Percentiles rank a stretch among this genome's conserved stretches.
Evolutionary conservation across 2,888 invertebrate genomes (phyloP).

Genomic region (Dasysyrphus tricinctus): DNA sequence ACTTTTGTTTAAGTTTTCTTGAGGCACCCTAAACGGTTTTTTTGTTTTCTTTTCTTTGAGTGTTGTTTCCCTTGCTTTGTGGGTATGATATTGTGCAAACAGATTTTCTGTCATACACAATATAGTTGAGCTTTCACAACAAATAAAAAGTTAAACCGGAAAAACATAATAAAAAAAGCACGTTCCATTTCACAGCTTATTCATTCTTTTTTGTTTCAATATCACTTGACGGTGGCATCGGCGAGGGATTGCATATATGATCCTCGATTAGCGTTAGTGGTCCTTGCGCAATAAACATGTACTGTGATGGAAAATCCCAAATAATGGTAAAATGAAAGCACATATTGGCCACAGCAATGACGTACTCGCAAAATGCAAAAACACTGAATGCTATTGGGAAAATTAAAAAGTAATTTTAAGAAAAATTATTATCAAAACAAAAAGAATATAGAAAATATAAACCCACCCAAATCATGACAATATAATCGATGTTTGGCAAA

Average conservation of each 20-base stretch:
- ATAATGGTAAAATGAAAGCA: conserved; percentile 95
- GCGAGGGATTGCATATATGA: conserved; percentile 51
- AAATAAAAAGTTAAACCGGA: conserved; percentile 1
- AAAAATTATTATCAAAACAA: conserved; percentile 12
- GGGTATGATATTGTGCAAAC: conserved; percentile 26
- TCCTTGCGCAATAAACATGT: conserved; percentile 88
- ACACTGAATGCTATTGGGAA: conserved; percentile 91
- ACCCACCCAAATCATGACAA: conserved; percentile 94
- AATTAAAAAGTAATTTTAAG: neutral
- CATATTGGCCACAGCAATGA: conserved; percentile 96
- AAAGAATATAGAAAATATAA: neutral
- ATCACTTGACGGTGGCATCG: conserved; percentile 4
- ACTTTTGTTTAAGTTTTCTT: conserved; percentile 37
- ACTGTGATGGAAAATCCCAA: conserved; percentile 93
- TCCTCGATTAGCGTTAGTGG: conserved; percentile 83
- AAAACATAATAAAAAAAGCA: conserved; percentile 12
- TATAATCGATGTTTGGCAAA: conserved; percentile 94
- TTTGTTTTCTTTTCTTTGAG: conserved; percentile 25
- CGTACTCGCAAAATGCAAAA: conserved; percentile 96
- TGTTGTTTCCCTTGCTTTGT: conserved; percentile 46
- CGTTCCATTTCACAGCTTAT: conserved; percentile 49
- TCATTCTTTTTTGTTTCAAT: conserved; percentile 65
- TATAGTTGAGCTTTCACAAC: conserved; percentile 34
- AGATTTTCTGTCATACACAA: conserved; percentile 34
- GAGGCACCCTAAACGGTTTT: conserved; percentile 33